Evolutionary conservation across 2,113 vertebrate genomes (phyloP).

Genomic region (Mola mola): DNA sequence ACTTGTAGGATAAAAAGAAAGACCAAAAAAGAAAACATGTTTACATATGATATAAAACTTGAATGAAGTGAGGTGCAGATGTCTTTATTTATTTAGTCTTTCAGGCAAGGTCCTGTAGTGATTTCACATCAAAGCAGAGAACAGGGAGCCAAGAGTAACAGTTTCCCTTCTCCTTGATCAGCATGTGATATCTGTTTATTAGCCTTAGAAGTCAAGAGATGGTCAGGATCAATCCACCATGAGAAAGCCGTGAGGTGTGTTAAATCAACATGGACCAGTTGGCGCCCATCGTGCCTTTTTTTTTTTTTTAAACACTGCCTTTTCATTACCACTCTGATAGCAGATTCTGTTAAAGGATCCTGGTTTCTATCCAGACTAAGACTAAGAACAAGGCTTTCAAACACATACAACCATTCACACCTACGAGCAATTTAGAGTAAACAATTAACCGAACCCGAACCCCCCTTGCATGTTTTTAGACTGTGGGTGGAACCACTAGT

Average conservation of each 20-base stretch:
- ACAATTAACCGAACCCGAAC: background rate
- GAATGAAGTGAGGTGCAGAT: constrained; percentile 65
- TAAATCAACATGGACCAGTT: constrained; percentile 69
- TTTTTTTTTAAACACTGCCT: constrained; percentile 17
- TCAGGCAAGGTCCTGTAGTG: constrained; percentile 65
- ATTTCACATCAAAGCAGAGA: constrained; percentile 77
- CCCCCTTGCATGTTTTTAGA: too few species aligned
- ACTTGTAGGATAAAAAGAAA: too few species aligned
- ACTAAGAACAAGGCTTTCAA: background rate
- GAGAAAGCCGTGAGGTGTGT: constrained; percentile 50
- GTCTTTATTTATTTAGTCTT: constrained; percentile 80
- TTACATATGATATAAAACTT: constrained; percentile 64
- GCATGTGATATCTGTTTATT: constrained; percentile 78
- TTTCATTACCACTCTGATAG: constrained; percentile 7
- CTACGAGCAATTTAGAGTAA: too few species aligned
- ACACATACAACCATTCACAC: too few species aligned
- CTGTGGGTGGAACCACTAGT: too few species aligned
- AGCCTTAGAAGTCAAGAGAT: constrained; percentile 69
- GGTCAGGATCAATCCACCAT: constrained; percentile 68
- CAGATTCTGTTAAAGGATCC: background rate
- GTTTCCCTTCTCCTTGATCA: constrained; percentile 78
- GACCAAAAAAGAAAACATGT: constrained; percentile 53
- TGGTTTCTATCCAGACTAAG: background rate
- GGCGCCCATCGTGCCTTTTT: constrained; percentile 17
- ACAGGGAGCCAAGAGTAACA: constrained; percentile 82